Evolutionary conservation across 64 coral and sea anemone genomes (phyloP).

Genomic region (Actinia tenebrosa): DNA sequence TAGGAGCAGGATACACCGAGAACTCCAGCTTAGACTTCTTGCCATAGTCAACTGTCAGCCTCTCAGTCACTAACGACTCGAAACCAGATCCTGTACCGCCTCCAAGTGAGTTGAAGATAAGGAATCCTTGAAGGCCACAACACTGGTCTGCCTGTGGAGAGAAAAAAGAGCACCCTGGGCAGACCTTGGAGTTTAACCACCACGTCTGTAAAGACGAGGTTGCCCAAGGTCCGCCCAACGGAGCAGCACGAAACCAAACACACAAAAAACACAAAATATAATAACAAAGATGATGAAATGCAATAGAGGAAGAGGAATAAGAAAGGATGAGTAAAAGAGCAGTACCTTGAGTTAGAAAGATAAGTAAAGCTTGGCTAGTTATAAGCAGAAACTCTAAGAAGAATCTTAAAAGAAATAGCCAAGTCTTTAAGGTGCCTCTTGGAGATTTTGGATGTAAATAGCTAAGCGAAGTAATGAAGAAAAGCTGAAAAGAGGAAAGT

Average conservation of each 20-base stretch:
- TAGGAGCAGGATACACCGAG: slow-evolving; percentile 37
- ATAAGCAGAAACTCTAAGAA: slow-evolving; percentile 3
- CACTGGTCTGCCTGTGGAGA: slow-evolving; percentile 45
- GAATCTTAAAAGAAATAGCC: neutral
- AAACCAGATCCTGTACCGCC: slow-evolving; percentile 53
- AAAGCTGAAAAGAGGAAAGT: slow-evolving; percentile 9
- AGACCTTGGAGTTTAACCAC: slow-evolving; percentile 28
- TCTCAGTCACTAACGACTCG: slow-evolving; percentile 31
- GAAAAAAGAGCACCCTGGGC: neutral
- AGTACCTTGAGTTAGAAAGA: slow-evolving; percentile 8
- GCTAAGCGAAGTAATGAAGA: neutral
- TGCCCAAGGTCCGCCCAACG: slow-evolving; percentile 25
- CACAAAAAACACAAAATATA: neutral
- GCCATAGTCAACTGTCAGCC: slow-evolving; percentile 44
- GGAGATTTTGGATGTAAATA: slow-evolving; percentile 6
- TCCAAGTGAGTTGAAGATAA: slow-evolving; percentile 49
- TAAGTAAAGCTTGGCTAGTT: neutral
- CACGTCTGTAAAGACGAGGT: slow-evolving; percentile 11
- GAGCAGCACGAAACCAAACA: slow-evolving; percentile 20
- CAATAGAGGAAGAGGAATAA: neutral
- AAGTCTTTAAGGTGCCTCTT: neutral
- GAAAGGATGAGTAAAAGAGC: neutral
- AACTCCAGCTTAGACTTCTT: slow-evolving; percentile 59
- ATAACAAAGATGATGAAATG: neutral
- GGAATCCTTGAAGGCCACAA: slow-evolving; percentile 52